Evolutionary conservation across 2,113 vertebrate genomes (phyloP).

Genomic region (Chiloscyllium plagiosum): DNA sequence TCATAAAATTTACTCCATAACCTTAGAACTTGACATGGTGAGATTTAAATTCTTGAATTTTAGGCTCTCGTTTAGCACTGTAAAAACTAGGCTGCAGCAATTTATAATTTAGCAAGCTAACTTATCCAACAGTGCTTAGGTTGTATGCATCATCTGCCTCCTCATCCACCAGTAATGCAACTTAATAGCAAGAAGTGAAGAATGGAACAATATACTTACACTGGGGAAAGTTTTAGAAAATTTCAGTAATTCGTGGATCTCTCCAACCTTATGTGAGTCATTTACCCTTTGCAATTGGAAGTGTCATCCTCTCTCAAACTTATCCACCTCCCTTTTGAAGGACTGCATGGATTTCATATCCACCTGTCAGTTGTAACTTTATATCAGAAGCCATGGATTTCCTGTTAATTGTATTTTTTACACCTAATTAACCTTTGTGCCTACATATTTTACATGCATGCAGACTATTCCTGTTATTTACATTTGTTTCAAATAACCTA

Average conservation of each 20-base stretch:
- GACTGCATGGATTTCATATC: neutral
- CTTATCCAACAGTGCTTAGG: neutral
- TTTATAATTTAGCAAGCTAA: neutral
- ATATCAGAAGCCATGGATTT: neutral
- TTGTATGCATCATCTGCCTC: neutral
- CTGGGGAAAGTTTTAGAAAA: neutral
- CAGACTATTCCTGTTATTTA: neutral
- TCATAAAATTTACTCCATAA: neutral
- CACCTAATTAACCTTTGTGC: neutral
- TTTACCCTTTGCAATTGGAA: neutral
- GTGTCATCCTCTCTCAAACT: neutral
- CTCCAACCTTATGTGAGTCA: neutral
- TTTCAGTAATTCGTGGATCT: neutral
- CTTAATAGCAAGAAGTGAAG: neutral
- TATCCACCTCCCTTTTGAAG: neutral
- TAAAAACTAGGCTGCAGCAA: no score
- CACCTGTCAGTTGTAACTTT: neutral
- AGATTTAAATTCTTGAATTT: neutral
- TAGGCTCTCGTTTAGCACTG: neutral
- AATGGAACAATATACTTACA: neutral
- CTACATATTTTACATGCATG: neutral
- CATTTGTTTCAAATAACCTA: neutral
- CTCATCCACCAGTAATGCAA: neutral
- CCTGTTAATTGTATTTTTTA: neutral
- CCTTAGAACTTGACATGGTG: neutral